phyloP scores from a whole-genome alignment of 2,797 vertebrate genomes.

The Sebastes taczanowskii region DNA sequence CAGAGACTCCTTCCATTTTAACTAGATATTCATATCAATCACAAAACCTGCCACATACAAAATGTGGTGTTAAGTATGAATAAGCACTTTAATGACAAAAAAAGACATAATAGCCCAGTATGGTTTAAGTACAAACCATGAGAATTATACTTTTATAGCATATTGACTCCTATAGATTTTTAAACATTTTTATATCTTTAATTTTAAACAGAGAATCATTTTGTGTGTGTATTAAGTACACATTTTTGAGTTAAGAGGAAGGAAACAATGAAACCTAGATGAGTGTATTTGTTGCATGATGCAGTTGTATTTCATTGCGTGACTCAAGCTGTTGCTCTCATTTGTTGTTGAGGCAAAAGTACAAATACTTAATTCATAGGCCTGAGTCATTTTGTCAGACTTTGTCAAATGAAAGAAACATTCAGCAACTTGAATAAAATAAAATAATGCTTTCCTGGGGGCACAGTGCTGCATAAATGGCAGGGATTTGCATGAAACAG shows the following conservation, averaged over 20 bases:
- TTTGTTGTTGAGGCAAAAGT: constrained; percentile 3
- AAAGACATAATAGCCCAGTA: not conserved
- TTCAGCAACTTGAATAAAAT: constrained; percentile 29
- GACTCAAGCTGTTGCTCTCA: not conserved
- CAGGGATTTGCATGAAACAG: constrained; percentile 22
- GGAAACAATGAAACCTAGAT: not conserved
- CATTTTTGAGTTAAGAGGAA: not conserved
- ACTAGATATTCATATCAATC: not conserved
- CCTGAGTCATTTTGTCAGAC: constrained; percentile 42
- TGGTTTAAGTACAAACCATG: not conserved
- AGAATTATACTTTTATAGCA: not conserved
- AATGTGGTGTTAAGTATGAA: not conserved
- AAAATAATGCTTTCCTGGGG: constrained; percentile 13
- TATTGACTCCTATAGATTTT: not conserved
- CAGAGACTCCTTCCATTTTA: too few relatives aligned
- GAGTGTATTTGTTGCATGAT: not conserved
- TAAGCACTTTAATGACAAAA: not conserved
- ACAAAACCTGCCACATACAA: not conserved
- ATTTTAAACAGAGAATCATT: not conserved
- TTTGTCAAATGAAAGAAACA: constrained; percentile 27
- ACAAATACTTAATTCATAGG: constrained; percentile 29
- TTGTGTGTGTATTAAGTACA: not conserved
- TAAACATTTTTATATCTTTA: not conserved
- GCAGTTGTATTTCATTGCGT: not conserved
- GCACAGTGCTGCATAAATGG: constrained; percentile 15